Evolutionary conservation across 1,140 invertebrate species (phyloP).

Genomic region (Piezodorus guildinii): DNA sequence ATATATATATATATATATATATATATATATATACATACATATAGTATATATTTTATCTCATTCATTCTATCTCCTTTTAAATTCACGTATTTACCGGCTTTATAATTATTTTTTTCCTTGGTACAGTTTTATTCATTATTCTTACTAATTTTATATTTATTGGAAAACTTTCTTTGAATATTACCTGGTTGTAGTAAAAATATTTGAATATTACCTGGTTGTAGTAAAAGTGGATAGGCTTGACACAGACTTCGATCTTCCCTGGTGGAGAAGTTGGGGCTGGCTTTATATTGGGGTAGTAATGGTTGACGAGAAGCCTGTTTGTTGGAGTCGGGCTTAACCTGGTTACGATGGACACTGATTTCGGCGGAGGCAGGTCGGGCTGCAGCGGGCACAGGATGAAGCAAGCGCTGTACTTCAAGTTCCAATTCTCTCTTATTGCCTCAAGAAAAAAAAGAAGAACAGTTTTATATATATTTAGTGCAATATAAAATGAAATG

Average conservation of each 20-base stretch:
- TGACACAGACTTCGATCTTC: slow-evolving; percentile 79
- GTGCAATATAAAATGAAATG: too few relatives aligned
- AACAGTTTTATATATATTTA: not conserved
- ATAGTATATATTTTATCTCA: too few relatives aligned
- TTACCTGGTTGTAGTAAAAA: slow-evolving; percentile 68
- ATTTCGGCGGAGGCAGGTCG: slow-evolving; percentile 42
- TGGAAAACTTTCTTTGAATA: too few relatives aligned
- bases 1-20: too few relatives aligned
- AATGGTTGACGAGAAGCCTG: slow-evolving; percentile 32
- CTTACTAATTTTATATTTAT: too few relatives aligned
- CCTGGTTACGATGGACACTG: slow-evolving; percentile 49
- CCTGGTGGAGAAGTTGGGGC: slow-evolving; percentile 40
- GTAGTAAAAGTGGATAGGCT: slow-evolving; percentile 84
- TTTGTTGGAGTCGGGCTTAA: slow-evolving; percentile 48
- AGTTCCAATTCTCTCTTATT: slow-evolving; percentile 86
- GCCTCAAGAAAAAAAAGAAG: slow-evolving; percentile 39
- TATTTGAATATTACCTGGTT: slow-evolving; percentile 49
- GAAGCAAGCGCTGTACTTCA: slow-evolving; percentile 85
- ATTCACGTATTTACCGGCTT: too few relatives aligned
- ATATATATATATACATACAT: too few relatives aligned
- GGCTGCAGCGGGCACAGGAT: slow-evolving; percentile 62
- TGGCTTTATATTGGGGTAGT: slow-evolving; percentile 31
- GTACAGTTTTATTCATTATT: too few relatives aligned
- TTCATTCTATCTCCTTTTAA: too few relatives aligned
- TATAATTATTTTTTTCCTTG: too few relatives aligned